Base-by-base conservation (phyloP, 2,113 vertebrate species). In the Forbesichthys agassizii region DNA sequence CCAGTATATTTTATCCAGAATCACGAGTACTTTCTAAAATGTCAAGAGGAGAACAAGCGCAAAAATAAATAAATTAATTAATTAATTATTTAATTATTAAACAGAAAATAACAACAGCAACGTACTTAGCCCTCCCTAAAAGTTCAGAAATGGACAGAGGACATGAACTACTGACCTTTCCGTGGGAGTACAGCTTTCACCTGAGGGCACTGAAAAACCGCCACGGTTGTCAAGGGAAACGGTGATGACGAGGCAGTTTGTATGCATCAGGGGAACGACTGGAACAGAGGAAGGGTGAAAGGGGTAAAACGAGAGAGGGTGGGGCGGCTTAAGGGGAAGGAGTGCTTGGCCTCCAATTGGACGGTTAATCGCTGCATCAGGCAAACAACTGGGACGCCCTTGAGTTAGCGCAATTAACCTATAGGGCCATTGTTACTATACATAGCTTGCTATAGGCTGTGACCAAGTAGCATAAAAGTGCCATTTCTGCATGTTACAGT, bases 351-450 rank as follows among this genome's bases (percentile, higher is more conserved):
- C 48, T 66, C 68, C 75, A 74, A 81, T 69, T 63, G 60, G 65
- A 61, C 46, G 63, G 69, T 56, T 49, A 13, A 68, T 61, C 66
- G 74, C 75, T 73, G 75, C 64, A 68, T 64, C 62, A 65, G 51
- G 51, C 14, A 20, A 46, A 65, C 77, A 74, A 54, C 69, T 72
- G 66, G 33, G 71, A 71, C 10, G 65, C 73, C 79, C 82, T 85
- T 84, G 74, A 84, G 77, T 86, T 76, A 27, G 71, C 55, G 64
- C 85, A 77, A 87, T 89, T 88, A 87, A 87, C 86, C 78, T 74
- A 9, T 55, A 60, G 3, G 12, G 75, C 66, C 77, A 75, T n/a
- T 46, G 70, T 73, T 57, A 9, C 74, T 80, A 80, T 79, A 84
- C 74, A 75, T 78, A 85, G 82, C 69, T 68, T 64, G 69, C 53